Percentiles rank a stretch among this genome's conserved stretches.
Evolutionary conservation across 2,797 vertebrate genomes (phyloP).

Genomic region (Danio jaintianensis): DNA sequence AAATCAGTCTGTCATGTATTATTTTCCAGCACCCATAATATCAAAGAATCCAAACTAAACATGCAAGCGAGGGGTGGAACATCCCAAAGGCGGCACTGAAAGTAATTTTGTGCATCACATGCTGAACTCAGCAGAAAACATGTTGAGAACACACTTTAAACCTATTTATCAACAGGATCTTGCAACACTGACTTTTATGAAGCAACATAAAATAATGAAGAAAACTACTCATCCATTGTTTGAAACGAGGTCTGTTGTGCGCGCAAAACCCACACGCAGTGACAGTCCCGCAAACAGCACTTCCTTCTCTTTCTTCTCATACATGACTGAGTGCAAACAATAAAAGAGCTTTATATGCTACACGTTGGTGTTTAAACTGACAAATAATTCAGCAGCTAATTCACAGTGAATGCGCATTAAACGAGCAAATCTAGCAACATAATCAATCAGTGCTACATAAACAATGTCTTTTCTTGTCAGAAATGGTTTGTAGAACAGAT

Average conservation of each 20-base stretch:
- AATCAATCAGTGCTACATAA: neutral
- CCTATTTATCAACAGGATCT: conserved; percentile 15
- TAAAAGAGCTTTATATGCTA: neutral
- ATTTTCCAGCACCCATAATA: neutral
- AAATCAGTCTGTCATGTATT: neutral
- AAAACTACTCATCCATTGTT: conserved; percentile 9
- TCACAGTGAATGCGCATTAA: neutral
- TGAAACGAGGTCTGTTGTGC: neutral
- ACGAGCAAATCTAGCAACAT: neutral
- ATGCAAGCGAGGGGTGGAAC: too few relatives aligned
- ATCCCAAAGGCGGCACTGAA: conserved; percentile 9
- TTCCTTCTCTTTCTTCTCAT: neutral
- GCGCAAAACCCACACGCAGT: neutral
- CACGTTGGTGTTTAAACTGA: neutral
- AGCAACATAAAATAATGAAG: neutral
- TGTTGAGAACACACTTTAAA: conserved; percentile 27
- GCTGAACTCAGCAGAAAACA: conserved; percentile 24
- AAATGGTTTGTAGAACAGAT: neutral
- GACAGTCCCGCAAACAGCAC: neutral
- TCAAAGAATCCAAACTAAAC: conserved; percentile 3
- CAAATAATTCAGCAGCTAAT: neutral
- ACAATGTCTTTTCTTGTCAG: neutral
- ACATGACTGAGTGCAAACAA: neutral
- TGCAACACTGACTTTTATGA: neutral
- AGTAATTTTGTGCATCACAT: conserved; percentile 1